Conservation (phyloP, 2,113 vertebrate genomes). For the Dolichallabes microphthalmus region DNA sequence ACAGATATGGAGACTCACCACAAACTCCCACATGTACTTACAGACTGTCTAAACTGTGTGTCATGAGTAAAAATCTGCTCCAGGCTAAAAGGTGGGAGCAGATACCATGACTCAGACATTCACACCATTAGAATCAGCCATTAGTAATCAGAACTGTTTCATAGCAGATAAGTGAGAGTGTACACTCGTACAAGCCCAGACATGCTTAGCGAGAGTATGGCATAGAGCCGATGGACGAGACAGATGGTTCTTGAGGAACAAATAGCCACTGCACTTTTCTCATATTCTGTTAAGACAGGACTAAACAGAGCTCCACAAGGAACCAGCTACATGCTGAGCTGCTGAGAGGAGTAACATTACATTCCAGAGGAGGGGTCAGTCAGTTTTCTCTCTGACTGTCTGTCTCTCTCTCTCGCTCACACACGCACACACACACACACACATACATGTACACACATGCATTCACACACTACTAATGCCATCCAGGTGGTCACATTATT, state of each 20-base stretch:
- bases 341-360: conserved; percentile 22
- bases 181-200: conserved; percentile 34
- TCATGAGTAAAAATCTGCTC: not conserved
- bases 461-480: conserved; percentile 7
- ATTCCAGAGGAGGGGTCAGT: conserved; percentile 28
- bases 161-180: conserved; percentile 7
- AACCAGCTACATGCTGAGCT: conserved; percentile 1
- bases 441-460: not conserved
- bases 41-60: not conserved
- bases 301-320: conserved; percentile 21
- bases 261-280: conserved; percentile 38
- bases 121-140: not conserved
- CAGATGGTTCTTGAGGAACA: conserved; percentile 51
- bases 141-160: not conserved
- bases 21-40: conserved; percentile 4
- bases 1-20: not conserved
- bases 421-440: conserved; percentile 8
- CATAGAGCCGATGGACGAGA: conserved; percentile 39
- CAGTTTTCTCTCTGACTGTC: conserved; percentile 6
- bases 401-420: not conserved
- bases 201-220: conserved; percentile 44
- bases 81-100: conserved; percentile 35
- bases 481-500: conserved; percentile 22
- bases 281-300: conserved; percentile 27
- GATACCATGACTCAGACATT: conserved; percentile 28